Evolutionary conservation across 2,888 invertebrate species (phyloP).

Genomic region (Amiota communis): DNA sequence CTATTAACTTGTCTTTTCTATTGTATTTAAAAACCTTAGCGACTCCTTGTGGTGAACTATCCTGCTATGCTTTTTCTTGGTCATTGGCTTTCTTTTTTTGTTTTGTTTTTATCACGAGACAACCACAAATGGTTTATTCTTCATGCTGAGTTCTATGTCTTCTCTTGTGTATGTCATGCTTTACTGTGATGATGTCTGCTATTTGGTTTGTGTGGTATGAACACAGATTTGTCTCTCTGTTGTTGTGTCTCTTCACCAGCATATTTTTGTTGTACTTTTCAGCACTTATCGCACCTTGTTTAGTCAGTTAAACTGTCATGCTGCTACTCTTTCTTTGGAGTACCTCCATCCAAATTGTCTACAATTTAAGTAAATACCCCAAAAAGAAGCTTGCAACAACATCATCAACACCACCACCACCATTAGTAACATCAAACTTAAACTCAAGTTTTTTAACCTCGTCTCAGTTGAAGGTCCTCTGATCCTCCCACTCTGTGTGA

Average conservation of each 20-base stretch:
- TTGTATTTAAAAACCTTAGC: neutral
- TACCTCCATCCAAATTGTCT: too few relatives aligned
- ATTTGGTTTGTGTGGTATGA: neutral
- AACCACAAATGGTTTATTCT: neutral
- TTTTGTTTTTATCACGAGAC: neutral
- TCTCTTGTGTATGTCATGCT: neutral
- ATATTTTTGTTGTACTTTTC: slow-evolving; percentile 16
- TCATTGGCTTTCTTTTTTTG: slow-evolving; percentile 18
- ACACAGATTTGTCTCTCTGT: slow-evolving; percentile 34
- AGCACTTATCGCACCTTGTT: slow-evolving; percentile 68
- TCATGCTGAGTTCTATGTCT: neutral
- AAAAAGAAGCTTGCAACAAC: neutral
- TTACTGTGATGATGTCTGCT: neutral
- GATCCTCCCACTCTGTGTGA: neutral
- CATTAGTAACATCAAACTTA: neutral
- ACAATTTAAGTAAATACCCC: too few relatives aligned
- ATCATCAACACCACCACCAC: slow-evolving; percentile 22
- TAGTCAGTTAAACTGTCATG: slow-evolving; percentile 65
- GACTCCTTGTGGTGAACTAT: too few relatives aligned
- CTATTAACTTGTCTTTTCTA: neutral
- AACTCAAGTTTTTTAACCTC: slow-evolving; percentile 47
- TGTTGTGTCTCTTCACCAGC: slow-evolving; percentile 45
- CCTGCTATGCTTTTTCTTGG: slow-evolving; percentile 4
- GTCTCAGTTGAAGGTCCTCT: neutral
- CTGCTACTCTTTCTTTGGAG: too few relatives aligned